These are phyloP conservation scores for Nomada lathburiana DNA, from an alignment of 2,888 invertebrate genomes.

Conservation along the genomic window DNA sequence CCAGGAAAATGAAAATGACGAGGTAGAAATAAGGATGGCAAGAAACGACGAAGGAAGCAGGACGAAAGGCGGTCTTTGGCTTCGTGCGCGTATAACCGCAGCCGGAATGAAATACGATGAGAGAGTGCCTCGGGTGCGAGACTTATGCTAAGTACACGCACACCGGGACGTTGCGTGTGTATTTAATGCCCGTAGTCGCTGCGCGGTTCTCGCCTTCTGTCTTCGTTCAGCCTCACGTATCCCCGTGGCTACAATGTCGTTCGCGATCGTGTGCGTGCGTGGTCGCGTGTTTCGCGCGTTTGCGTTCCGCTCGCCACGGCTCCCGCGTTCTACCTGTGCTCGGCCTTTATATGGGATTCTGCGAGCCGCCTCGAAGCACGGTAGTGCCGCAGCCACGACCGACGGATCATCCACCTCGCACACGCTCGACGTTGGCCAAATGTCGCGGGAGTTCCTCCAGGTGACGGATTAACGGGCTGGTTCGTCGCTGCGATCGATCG, in stretches of 20 bases:
- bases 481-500: neutral
- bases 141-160: conserved; percentile 83
- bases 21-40: conserved; percentile 40
- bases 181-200: conserved; percentile 64
- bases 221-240: conserved; percentile 43
- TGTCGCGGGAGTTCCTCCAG: conserved; percentile 7
- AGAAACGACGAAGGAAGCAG: conserved; percentile 43
- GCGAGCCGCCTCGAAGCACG: conserved; percentile 33
- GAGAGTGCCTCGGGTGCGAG: conserved; percentile 82
- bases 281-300: conserved; percentile 64
- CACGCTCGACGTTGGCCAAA: conserved; percentile 25
- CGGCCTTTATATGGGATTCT: conserved; percentile 60
- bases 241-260: conserved; percentile 27
- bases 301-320: conserved; percentile 50
- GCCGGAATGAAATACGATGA: conserved; percentile 82
- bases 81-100: conserved; percentile 66
- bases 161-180: conserved; percentile 64
- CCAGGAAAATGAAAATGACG: conserved; percentile 49
- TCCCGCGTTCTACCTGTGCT: conserved; percentile 58
- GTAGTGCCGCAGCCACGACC: conserved; percentile 44
- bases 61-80: conserved; percentile 58
- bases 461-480: neutral
- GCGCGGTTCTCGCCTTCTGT: conserved; percentile 48
- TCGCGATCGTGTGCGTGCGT: conserved; percentile 41
- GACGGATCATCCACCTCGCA: conserved; percentile 23